These are phyloP conservation scores for Toxostoma redivivum DNA, from an alignment of 2,113 vertebrate genomes.

Conservation along the genomic window DNA sequence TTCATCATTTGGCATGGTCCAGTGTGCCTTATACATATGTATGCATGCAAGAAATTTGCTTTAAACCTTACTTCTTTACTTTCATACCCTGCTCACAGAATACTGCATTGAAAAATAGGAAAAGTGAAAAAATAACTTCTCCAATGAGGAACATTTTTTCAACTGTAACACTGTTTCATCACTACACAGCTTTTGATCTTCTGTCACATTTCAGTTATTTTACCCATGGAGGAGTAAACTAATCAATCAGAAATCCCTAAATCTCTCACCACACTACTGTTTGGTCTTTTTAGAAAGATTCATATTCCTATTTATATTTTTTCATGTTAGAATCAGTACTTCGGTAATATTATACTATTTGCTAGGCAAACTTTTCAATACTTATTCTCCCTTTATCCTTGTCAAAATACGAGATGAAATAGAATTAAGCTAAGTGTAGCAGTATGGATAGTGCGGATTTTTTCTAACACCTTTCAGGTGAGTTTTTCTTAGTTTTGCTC, in stretches of 20 bases:
- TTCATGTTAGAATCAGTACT: background rate
- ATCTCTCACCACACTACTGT: background rate
- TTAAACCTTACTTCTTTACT: background rate
- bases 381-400: background rate
- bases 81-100: background rate
- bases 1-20: background rate
- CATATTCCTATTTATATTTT: background rate
- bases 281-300: background rate
- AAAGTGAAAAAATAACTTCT: background rate
- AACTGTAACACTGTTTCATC: background rate
- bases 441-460: background rate
- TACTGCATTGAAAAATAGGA: background rate
- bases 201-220: background rate
- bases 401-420: background rate
- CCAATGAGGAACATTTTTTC: background rate
- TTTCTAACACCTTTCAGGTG: background rate
- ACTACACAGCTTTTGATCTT: background rate
- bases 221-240: background rate
- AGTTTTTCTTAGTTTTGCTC: background rate
- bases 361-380: background rate
- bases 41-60: background rate
- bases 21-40: background rate
- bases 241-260: background rate
- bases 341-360: background rate
- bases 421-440: background rate